Evolutionary conservation across 2,797 vertebrate species (phyloP), one percentile per base, ranked within the genome.

Genomic region (Mallotus villosus): DNA sequence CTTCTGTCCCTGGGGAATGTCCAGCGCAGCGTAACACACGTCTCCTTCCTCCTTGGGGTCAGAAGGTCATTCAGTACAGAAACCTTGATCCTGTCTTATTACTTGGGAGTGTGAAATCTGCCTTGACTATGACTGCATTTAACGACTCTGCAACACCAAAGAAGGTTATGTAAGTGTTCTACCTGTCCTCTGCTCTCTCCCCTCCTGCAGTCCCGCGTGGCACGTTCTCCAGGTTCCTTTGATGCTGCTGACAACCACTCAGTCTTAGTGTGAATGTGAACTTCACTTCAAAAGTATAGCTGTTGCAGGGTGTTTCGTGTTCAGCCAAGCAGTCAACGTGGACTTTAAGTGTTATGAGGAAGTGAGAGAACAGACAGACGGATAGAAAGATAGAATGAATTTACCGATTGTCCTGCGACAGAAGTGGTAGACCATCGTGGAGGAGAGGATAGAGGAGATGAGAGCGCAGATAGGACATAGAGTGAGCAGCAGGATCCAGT

Each of bases 371-470:
- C 7, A 16, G 22, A 16, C 9, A 16, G 6, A 2, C 24, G 24
- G 32, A 34, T 8, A 12, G 2, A 2, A 8, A 37, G 17, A 16
- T 16, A 51, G n/a, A 8, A 12, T 4, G 27, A 46, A 0, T n/a
- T 5, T n/a, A 67, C 65, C 65, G 11, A 46, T 55, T 67, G 17
- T 67, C 24, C 46, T 67, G 65, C 49, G 29, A 46, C 49, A 67
- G 65, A 67, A 29, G 49, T 3, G 12, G 46, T 55, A 67, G 25
- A 67, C 49, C 24, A 46, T 19, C 6, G 12, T 7, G 25, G 49
- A 62, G 72, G 27, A 63, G 29, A 74, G 58, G 53, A 74, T 27
- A 21, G 37, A 46, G 29, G 64, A 60, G 58, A 74, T 4, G 24
- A 68, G 14, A 32, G 49, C 59, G 37, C 72, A 74, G 34, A 29